A percentile compares a stretch with the other conserved stretches of the same genome.
Evolutionary conservation across 1,140 invertebrate species (phyloP).

Genomic region (Fopius arisanus): DNA sequence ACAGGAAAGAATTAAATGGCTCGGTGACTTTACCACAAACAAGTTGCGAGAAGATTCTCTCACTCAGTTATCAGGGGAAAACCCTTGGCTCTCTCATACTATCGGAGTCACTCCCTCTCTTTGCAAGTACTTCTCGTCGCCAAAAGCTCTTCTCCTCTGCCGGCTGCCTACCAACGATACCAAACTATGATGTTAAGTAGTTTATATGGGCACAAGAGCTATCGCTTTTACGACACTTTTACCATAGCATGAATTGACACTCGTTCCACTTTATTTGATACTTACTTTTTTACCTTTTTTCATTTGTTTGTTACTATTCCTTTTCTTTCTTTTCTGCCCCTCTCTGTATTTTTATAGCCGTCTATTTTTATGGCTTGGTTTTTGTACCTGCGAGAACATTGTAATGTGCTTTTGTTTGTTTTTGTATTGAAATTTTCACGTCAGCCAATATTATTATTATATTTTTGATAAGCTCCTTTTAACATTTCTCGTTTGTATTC

Average conservation of each 20-base stretch:
- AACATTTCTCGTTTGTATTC: too few species aligned
- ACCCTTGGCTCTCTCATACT: background rate
- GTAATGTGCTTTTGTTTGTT: background rate
- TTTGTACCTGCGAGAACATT: background rate
- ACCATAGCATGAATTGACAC: conserved; percentile 26
- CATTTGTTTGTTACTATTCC: background rate
- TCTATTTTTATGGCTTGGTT: background rate
- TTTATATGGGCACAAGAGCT: conserved; percentile 27
- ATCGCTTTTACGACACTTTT: conserved; percentile 27
- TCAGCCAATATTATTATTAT: background rate
- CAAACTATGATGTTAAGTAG: conserved; percentile 28
- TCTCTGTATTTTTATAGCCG: background rate
- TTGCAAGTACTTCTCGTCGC: background rate
- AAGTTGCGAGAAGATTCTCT: background rate
- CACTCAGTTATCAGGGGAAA: background rate
- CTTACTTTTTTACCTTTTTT: background rate
- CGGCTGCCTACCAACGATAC: conserved; percentile 24
- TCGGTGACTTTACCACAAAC: background rate
- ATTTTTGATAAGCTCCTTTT: too few species aligned
- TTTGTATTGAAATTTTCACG: background rate
- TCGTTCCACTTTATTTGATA: conserved; percentile 21
- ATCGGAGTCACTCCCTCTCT: background rate
- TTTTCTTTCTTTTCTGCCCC: background rate
- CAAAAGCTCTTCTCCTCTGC: background rate
- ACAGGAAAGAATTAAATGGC: background rate